Base-by-base conservation (phyloP, 2,797 vertebrate species). In the Dermochelys coriacea region DNA sequence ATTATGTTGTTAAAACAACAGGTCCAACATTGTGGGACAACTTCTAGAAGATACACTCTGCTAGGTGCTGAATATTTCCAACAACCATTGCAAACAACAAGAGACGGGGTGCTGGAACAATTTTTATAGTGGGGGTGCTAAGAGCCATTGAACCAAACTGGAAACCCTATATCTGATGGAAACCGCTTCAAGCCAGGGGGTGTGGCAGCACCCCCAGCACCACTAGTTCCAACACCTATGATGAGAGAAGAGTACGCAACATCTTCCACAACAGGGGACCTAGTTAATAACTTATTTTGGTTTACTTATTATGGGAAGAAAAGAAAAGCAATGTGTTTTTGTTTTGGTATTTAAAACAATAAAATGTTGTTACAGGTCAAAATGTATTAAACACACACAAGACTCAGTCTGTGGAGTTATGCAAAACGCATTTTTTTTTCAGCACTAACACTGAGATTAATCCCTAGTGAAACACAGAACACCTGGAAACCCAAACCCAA, bases 401-500 rank as follows among this genome's bases (percentile, higher is more conserved):
- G 87, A 19, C 12, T 91, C 49, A 59, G 18, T 64, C 64, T 84
- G 81, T 81, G 59, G 52, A 74, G 29, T 0, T 0, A 81, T n/a
- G 9, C 41, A 80, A 89, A 88, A 77, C 51, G 14, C 34, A 34
- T 25, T 64, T 12, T 61, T 81, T 64, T 82, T 75, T 47, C 31
- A 59, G 88, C 2, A 54, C 10, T 31, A 77, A 47, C 11, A 15
- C 11, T 37, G 55, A 78, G 86, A 85, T 52, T 52, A 29, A 93
- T 34, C 50, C 95, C 88, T 49, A 84, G 93, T 34, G 74, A 96
- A 55, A 61, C 82, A 88, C 6, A 15, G 14, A 37, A 91, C 75
- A 95, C 95, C 94, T 95, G 83, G 88, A 96, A 94, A 91, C 50
- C 23, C 68, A 68, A 95, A 91, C 85, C 55, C 50, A 85, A 93